Base-by-base conservation (phyloP, 2,113 vertebrate species). In the Spea multiplicata region DNA sequence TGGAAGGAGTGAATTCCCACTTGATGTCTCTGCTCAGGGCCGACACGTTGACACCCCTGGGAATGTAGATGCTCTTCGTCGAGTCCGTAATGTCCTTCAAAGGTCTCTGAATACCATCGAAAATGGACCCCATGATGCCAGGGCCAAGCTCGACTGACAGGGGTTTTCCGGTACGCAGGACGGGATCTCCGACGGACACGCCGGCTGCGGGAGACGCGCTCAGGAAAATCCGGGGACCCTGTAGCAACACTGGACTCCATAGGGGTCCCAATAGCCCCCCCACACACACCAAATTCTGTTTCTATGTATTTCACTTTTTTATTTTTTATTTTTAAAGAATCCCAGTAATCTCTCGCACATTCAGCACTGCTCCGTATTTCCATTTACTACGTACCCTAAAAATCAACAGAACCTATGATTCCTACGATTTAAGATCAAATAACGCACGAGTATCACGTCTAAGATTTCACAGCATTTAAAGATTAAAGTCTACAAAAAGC, bases 51-150 rank as follows among this genome's bases (percentile, higher is more conserved):
- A 99, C 94, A 80, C 97, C 97, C 89, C 97, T 90, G 79, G 97
- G 97, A 83, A 99, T 99, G 87, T 99, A 99, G 87, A 99, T 99
- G 83, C 97, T 98, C 82, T 98, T 87, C 17, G 96, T 98, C 72
- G 95, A 84, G 85, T 88, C 87, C 64, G 96, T 97, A 88, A 99
- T 99, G 87, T 98, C 96, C 0, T 94, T 94, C 5, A 99, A 89
- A 50, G 97, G 97, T 83, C 97, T 95, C 86, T 99, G 97, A 86
- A 99, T 99, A 83, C 97, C 97, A 81, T 99, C 97, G 93, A 99
- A 99, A 88, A 99, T 99, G 79, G 97, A 96, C 69, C 97, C 97
- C 97, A 99, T 99, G 83, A 97, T 96, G 82, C 97, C 97, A 76
- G 97, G 97, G 12, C 97, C 97, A 70, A 99, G 85, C 84, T 99